Evolutionary conservation across 2,797 vertebrate genomes (phyloP).

Genomic region (Platalea minor): DNA sequence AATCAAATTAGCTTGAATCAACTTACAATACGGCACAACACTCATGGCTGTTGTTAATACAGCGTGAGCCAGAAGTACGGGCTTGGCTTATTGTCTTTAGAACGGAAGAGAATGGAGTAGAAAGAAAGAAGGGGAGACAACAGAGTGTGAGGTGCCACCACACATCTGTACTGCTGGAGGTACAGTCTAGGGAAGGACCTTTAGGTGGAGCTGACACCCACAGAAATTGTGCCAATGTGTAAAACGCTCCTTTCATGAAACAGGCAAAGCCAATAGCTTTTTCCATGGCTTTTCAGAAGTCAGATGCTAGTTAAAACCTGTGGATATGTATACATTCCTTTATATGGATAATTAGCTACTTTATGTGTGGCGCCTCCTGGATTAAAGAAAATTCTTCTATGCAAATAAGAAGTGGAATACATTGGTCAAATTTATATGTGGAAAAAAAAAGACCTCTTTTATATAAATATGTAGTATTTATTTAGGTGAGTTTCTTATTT

Average conservation of each 20-base stretch:
- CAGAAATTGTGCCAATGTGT: background rate
- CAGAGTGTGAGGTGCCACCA: background rate
- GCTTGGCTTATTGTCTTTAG: background rate
- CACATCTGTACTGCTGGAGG: background rate
- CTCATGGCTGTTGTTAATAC: background rate
- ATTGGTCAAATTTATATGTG: constrained; percentile 20
- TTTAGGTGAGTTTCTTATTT: constrained; percentile 1
- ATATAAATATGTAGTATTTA: constrained; percentile 4
- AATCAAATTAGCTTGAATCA: background rate
- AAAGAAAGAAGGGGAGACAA: background rate
- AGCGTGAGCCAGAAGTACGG: background rate
- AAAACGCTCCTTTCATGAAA: constrained; percentile 43
- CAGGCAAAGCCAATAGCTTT: constrained; percentile 64
- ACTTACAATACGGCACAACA: background rate
- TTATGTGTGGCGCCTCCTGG: constrained; percentile 80
- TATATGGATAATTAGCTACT: constrained; percentile 74
- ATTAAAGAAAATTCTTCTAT: constrained; percentile 77
- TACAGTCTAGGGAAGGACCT: background rate
- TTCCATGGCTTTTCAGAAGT: constrained; percentile 63
- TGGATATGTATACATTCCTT: constrained; percentile 75
- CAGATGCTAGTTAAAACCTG: constrained; percentile 78
- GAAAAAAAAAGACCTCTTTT: background rate
- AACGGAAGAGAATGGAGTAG: background rate
- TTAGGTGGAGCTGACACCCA: constrained; percentile 25
- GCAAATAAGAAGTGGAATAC: constrained; percentile 66